phyloP scores from a whole-genome alignment of 1,140 invertebrate species.

The Formica selysi region DNA sequence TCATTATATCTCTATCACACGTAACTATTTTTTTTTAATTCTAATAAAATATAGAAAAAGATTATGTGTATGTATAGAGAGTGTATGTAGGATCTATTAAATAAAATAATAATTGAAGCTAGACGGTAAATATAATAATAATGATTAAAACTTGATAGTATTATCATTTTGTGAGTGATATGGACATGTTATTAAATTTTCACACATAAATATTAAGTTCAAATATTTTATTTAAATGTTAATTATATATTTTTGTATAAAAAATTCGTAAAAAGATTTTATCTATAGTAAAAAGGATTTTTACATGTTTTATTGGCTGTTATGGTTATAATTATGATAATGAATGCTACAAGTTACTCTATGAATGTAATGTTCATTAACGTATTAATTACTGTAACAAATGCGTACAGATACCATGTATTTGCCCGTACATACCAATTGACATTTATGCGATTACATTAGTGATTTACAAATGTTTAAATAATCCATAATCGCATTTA shows the following conservation, averaged over 20 bases:
- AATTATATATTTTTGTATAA: neutral
- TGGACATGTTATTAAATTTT: neutral
- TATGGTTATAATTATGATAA: constrained; percentile 10
- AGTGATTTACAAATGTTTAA: constrained; percentile 38
- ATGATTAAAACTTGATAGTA: neutral
- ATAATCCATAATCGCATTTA: constrained; percentile 46
- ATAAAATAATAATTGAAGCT: neutral
- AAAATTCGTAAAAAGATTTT: neutral
- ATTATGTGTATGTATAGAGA: neutral
- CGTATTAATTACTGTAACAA: constrained; percentile 7
- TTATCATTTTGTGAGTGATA: neutral
- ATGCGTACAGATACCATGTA: neutral
- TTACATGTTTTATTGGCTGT: neutral
- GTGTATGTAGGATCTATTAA: neutral
- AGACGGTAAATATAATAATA: neutral
- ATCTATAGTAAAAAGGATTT: constrained; percentile 5
- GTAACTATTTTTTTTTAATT: no score
- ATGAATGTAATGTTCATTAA: constrained; percentile 9
- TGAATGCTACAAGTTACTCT: neutral
- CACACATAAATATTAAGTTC: neutral
- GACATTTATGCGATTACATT: constrained; percentile 36
- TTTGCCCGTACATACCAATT: constrained; percentile 8
- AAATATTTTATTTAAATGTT: constrained; percentile 17
- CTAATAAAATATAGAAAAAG: neutral
- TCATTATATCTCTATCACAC: neutral